phyloP scores from a whole-genome alignment of 1,140 invertebrate genomes.

The Cydia splendana region DNA sequence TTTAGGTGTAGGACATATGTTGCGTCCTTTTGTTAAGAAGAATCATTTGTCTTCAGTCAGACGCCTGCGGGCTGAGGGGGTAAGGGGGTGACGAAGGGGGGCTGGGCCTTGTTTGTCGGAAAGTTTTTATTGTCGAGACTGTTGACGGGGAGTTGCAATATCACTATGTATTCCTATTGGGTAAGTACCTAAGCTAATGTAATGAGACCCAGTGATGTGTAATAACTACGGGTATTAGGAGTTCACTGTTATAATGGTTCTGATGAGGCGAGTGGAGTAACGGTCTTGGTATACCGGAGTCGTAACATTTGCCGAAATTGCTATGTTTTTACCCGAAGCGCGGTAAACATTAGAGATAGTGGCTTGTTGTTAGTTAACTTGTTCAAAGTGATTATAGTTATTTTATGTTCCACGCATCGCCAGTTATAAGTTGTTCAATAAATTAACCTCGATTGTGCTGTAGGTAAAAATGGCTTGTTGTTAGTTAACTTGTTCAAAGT shows the following conservation, averaged over 20 bases:
- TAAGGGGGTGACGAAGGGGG: not conserved
- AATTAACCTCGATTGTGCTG: no score
- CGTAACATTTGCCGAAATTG: conserved; percentile 10
- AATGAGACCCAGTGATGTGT: no score
- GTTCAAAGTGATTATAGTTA: not conserved
- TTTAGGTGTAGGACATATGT: conserved; percentile 13
- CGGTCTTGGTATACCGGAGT: not conserved
- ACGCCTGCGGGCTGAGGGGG: not conserved
- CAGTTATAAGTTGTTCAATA: no score
- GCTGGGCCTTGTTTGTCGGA: not conserved
- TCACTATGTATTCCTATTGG: not conserved
- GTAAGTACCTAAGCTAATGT: no score
- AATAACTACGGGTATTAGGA: not conserved
- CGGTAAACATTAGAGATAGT: not conserved
- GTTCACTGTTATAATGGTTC: not conserved
- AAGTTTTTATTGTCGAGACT: conserved; percentile 1
- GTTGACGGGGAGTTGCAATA: not conserved
- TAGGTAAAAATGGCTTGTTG: no score
- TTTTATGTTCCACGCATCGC: no score
- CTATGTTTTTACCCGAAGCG: not conserved
- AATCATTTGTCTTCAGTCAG: conserved; percentile 19
- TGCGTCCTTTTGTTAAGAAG: not conserved
- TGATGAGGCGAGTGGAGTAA: not conserved
- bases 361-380: not conserved
- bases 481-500: not conserved